Conservation (phyloP, 2,888 invertebrate genomes). For the Catonia carolina region DNA sequence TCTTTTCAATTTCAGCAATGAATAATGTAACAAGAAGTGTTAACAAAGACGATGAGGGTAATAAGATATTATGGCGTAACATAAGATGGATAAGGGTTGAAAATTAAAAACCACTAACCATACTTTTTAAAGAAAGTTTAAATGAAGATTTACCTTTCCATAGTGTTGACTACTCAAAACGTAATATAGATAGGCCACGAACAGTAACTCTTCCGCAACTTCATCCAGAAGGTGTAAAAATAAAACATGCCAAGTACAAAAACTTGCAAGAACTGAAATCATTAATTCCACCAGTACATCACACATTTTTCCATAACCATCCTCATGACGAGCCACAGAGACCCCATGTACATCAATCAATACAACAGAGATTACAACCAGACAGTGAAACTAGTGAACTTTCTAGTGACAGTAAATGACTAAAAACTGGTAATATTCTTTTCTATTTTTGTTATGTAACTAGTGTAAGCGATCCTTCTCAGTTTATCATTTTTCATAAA, state of each 20-base stretch:
- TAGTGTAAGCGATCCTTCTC: too few relatives aligned
- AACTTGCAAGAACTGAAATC: neutral
- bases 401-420: too few relatives aligned
- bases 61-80: conserved; percentile 2
- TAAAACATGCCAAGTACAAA: neutral
- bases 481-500: too few relatives aligned
- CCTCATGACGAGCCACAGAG: neutral
- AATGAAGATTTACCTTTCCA: neutral
- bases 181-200: neutral
- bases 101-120: neutral
- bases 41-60: neutral
- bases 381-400: too few relatives aligned
- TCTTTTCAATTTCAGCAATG: conserved; percentile 10
- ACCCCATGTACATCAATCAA: neutral
- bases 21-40: conserved; percentile 6
- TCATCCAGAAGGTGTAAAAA: neutral
- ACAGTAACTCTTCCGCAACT: neutral
- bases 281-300: neutral
- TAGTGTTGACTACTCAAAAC: neutral
- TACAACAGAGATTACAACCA: too few relatives aligned
- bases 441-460: too few relatives aligned
- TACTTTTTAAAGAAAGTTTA: neutral
- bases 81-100: conserved; percentile 2
- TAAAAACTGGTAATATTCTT: too few relatives aligned
- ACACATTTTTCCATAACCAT: neutral